Conservation (phyloP, 2,797 vertebrate species). For the Neosalanx taihuensis region DNA sequence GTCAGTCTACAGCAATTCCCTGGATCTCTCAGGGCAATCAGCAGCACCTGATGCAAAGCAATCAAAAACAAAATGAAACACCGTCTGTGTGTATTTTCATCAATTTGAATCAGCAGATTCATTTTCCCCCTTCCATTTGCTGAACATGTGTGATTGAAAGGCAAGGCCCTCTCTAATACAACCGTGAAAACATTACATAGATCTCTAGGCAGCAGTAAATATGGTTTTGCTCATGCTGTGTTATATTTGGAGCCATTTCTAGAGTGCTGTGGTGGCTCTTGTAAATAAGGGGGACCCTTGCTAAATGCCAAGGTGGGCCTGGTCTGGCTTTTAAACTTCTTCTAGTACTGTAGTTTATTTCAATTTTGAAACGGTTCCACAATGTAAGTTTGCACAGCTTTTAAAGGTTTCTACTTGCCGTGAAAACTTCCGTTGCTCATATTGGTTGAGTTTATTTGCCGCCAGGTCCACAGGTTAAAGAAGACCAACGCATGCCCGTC, state of each 20-base stretch:
- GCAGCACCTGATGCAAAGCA: conserved; percentile 43
- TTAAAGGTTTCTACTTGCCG: no score
- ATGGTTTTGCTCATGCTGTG: conserved; percentile 16
- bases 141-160: conserved; percentile 42
- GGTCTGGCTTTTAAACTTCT: conserved; percentile 14
- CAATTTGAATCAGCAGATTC: conserved; percentile 45
- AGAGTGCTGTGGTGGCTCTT: neutral
- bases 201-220: conserved; percentile 25
- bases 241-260: conserved; percentile 30
- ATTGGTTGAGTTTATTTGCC: no score
- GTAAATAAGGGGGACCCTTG: conserved; percentile 4
- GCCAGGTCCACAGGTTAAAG: no score
- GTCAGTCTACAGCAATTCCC: conserved; percentile 18
- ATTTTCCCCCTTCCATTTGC: conserved; percentile 41
- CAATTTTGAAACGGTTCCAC: no score
- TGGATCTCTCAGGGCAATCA: conserved; percentile 41
- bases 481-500: no score
- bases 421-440: no score
- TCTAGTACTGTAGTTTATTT: neutral
- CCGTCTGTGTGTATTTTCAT: conserved; percentile 46
- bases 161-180: conserved; percentile 21
- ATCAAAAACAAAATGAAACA: conserved; percentile 43
- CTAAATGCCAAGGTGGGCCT: conserved; percentile 8
- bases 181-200: conserved; percentile 28
- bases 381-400: no score